These are phyloP conservation scores for Torymus tubicola DNA, from an alignment of 2,888 invertebrate genomes.

Conservation along the genomic window DNA sequence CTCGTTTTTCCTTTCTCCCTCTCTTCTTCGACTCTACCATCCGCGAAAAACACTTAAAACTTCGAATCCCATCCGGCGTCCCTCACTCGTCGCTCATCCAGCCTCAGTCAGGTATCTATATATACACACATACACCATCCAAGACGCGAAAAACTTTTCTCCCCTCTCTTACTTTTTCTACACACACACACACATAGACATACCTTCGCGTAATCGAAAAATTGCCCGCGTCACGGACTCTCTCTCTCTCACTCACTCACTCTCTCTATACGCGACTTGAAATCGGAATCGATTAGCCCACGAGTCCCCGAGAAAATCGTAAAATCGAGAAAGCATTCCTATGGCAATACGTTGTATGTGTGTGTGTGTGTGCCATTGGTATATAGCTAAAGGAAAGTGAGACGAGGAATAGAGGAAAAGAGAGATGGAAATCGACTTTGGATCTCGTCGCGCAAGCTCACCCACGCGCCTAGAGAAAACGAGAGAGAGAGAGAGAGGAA, in stretches of 20 bases:
- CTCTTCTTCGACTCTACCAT: background rate
- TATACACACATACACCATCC: too few species aligned
- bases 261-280: conserved; percentile 58
- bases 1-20: background rate
- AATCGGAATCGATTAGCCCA: conserved; percentile 63
- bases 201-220: conserved; percentile 61
- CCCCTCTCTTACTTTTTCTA: background rate
- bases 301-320: conserved; percentile 16
- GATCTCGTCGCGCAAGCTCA: conserved; percentile 4
- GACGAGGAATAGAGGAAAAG: background rate
- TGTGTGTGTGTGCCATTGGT: too few species aligned
- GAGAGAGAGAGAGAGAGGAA: background rate
- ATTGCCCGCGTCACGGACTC: conserved; percentile 60
- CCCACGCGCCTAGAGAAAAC: background rate
- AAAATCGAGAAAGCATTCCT: conserved; percentile 7
- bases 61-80: background rate
- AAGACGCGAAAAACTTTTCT: background rate
- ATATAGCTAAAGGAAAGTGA: background rate
- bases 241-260: conserved; percentile 38
- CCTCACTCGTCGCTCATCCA: background rate
- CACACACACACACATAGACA: too few species aligned
- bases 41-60: conserved; percentile 11
- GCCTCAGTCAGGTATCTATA: too few species aligned
- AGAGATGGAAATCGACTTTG: conserved; percentile 48
- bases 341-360: too few species aligned